A percentile compares a stretch with the other conserved stretches of the same genome.
These are phyloP conservation scores for Crocallis elinguaria DNA, from an alignment of 2,888 invertebrate genomes.

Conservation along the genomic window DNA sequence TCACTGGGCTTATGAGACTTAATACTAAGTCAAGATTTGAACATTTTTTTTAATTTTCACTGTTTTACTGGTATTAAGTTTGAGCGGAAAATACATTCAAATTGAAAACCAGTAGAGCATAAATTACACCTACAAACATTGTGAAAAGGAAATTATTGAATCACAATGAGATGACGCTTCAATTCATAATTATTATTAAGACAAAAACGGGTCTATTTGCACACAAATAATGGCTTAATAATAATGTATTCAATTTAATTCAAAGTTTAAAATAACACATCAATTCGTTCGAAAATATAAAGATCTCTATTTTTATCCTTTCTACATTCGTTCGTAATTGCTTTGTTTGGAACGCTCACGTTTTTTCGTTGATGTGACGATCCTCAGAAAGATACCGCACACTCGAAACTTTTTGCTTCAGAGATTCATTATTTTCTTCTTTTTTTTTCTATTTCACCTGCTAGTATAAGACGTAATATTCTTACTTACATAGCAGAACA, in stretches of 20 bases:
- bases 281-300: conserved; percentile 21
- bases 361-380: background rate
- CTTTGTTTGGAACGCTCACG: background rate
- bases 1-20: too few relatives aligned
- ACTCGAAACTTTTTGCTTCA: background rate
- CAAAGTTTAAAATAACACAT: too few relatives aligned
- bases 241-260: too few relatives aligned
- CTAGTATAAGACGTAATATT: too few relatives aligned
- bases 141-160: conserved; percentile 27
- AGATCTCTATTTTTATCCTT: conserved; percentile 29
- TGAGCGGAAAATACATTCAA: background rate
- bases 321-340: background rate
- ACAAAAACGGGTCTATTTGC: too few relatives aligned
- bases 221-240: too few relatives aligned
- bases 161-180: conserved; percentile 26
- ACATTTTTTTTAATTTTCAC: background rate
- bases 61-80: background rate
- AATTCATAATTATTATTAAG: too few relatives aligned
- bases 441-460: too few relatives aligned
- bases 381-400: background rate
- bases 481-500: too few relatives aligned
- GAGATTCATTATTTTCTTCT: too few relatives aligned
- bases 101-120: background rate
- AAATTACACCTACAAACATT: conserved; percentile 7
- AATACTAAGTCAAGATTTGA: too few relatives aligned